These are phyloP conservation scores for Bufotes viridis DNA, from an alignment of 2,797 vertebrate genomes.

Conservation along the genomic window DNA sequence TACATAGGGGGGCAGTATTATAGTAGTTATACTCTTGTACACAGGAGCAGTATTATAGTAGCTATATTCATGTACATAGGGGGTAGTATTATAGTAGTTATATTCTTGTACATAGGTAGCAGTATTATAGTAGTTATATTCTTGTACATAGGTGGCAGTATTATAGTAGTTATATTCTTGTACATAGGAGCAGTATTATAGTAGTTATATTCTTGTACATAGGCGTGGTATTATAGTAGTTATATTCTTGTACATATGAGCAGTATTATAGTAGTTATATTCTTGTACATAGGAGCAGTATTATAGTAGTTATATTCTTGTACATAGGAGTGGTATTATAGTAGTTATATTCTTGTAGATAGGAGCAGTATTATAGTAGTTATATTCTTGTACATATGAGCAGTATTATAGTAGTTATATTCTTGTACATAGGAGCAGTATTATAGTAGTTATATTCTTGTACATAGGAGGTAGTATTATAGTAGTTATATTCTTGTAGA, in stretches of 20 bases:
- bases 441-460: conserved; percentile 12
- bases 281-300: conserved; percentile 13
- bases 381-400: conserved; percentile 7
- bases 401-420: conserved; percentile 23
- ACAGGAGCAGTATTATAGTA: background rate
- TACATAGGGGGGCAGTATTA: background rate
- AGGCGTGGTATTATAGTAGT: conserved; percentile 6
- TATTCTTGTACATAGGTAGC: no score
- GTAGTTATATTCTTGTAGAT: background rate
- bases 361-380: conserved; percentile 2
- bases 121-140: no score
- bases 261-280: conserved; percentile 17
- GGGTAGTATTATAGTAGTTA: no score
- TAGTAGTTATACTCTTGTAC: conserved; percentile 2
- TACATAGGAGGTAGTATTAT: background rate
- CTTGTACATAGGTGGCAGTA: no score
- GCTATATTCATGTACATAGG: background rate
- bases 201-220: conserved; percentile 4
- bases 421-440: background rate
- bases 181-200: conserved; percentile 6
- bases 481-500: conserved; percentile 10
- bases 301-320: conserved; percentile 13
- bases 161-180: background rate
- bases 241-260: conserved; percentile 5
- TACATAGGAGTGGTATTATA: conserved; percentile 3